phyloP scores from a whole-genome alignment of 92 coral and sea anemone species.

The Phenganax subtilis region DNA sequence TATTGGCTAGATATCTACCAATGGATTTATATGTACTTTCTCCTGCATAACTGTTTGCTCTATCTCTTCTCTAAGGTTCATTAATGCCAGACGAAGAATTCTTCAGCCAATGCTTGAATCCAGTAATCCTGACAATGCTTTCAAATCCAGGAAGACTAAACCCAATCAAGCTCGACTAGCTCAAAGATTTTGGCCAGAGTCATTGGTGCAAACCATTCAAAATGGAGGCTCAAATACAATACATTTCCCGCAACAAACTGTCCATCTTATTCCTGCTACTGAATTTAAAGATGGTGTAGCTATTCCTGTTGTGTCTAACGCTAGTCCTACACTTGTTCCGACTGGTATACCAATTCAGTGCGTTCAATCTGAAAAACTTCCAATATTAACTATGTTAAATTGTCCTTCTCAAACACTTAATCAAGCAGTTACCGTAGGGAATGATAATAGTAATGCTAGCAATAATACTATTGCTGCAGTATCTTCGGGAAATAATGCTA shows the following conservation, averaged over 20 bases:
- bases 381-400: neutral
- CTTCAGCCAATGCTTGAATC: conserved; percentile 98
- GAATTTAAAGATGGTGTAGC: conserved; percentile 32
- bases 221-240: conserved; percentile 22
- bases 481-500: neutral
- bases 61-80: conserved; percentile 58
- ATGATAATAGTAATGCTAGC: neutral
- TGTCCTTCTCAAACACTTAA: conserved; percentile 1
- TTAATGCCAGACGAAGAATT: conserved; percentile 95
- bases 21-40: neutral
- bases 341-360: conserved; percentile 27
- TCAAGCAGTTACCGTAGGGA: conserved; percentile 3
- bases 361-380: conserved; percentile 19
- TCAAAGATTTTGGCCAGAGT: conserved; percentile 96
- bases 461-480: neutral
- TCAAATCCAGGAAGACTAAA: conserved; percentile 87
- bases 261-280: conserved; percentile 26
- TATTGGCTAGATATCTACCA: neutral
- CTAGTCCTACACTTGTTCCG: neutral
- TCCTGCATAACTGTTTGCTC: neutral
- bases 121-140: conserved; percentile 79
- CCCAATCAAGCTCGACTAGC: conserved; percentile 83
- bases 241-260: conserved; percentile 33
- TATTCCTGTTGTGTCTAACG: conserved; percentile 10
- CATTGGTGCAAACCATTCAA: conserved; percentile 63